phyloP scores from a whole-genome alignment of 2,113 vertebrate genomes.

The Elanoides forficatus region DNA sequence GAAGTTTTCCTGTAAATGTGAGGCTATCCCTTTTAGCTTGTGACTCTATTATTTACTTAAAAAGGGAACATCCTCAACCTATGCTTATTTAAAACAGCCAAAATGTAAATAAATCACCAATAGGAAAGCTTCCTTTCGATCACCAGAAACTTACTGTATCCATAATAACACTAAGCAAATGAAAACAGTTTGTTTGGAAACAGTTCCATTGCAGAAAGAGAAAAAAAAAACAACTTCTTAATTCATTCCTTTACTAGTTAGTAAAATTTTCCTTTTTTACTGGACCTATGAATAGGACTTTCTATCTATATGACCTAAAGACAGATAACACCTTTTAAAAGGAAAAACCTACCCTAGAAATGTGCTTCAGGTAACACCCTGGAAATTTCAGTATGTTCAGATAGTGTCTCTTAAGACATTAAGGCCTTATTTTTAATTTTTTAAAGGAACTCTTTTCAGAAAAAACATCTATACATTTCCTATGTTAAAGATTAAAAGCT shows the following conservation, averaged over 20 bases:
- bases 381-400: not conserved
- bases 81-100: not conserved
- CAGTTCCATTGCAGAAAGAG: not conserved
- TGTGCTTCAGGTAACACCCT: not conserved
- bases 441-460: not conserved
- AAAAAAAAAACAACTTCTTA: not conserved
- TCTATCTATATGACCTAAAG: not conserved
- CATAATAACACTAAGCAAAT: not conserved
- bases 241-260: not conserved
- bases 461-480: not conserved
- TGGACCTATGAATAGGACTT: not conserved
- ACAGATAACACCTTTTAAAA: not conserved
- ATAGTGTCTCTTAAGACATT: not conserved
- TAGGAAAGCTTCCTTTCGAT: not conserved
- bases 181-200: not conserved
- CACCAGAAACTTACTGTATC: conserved; percentile 33
- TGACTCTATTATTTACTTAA: not conserved
- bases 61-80: not conserved
- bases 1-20: not conserved
- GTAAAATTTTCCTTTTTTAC: not conserved
- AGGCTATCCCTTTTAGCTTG: not conserved
- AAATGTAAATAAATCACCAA: not conserved
- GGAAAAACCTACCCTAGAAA: not conserved
- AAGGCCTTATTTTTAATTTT: not conserved
- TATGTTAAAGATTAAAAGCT: not conserved